Conservation (phyloP, 1,140 invertebrate species). For the Mamestra configurata region DNA sequence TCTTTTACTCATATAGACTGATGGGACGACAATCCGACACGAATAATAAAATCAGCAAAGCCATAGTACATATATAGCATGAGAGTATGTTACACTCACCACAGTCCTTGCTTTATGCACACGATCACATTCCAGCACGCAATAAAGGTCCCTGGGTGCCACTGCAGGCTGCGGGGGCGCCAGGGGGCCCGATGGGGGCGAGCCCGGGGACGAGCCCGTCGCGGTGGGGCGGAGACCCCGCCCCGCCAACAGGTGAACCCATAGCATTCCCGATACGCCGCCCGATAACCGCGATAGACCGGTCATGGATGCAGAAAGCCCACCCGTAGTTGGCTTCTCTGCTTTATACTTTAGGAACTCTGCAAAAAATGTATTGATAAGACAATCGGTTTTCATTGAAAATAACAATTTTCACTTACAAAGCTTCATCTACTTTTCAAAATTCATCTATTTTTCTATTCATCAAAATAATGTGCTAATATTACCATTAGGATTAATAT, state of each 20-base stretch:
- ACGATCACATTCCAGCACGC: slow-evolving; percentile 98
- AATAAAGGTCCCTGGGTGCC: slow-evolving; percentile 96
- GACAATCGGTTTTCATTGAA: not conserved
- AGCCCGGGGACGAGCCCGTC: slow-evolving; percentile 90
- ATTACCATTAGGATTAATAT: slow-evolving; percentile 95
- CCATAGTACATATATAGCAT: too few species aligned
- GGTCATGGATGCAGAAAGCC: slow-evolving; percentile 82
- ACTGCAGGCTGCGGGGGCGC: slow-evolving; percentile 87
- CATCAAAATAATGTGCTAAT: too few species aligned
- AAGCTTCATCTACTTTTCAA: not conserved
- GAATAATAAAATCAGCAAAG: too few species aligned
- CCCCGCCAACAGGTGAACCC: slow-evolving; percentile 96
- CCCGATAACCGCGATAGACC: slow-evolving; percentile 83
- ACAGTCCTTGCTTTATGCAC: slow-evolving; percentile 99
- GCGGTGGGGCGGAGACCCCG: slow-evolving; percentile 94
- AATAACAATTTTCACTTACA: too few species aligned
- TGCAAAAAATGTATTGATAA: slow-evolving; percentile 69
- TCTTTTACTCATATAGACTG: too few species aligned
- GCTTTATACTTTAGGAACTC: slow-evolving; percentile 98
- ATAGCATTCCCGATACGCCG: slow-evolving; percentile 95
- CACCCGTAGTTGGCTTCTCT: slow-evolving; percentile 91
- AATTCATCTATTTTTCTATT: too few species aligned
- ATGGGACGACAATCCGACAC: too few species aligned
- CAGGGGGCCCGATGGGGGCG: slow-evolving; percentile 86
- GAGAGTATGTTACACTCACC: slow-evolving; percentile 86